phyloP scores from a whole-genome alignment of 92 coral and sea anemone species.

The Galaxea fascicularis region DNA sequence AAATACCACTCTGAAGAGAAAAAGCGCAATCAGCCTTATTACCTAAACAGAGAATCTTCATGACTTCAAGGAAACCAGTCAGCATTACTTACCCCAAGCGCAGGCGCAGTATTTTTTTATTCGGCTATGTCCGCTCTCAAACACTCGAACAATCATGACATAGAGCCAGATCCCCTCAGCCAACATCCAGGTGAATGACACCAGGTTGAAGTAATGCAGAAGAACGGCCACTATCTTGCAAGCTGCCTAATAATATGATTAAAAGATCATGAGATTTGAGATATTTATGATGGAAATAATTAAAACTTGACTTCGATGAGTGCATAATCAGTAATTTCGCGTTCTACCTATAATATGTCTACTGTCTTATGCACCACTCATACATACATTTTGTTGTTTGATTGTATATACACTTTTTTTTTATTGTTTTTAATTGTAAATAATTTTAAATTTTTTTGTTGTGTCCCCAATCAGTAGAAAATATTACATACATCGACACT shows the following conservation, averaged over 20 bases:
- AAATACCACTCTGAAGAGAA: too few relatives aligned
- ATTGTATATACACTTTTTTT: too few relatives aligned
- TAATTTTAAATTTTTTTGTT: too few relatives aligned
- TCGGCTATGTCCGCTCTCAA: constrained; percentile 86
- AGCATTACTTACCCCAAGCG: constrained; percentile 89
- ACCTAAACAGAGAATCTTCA: too few relatives aligned
- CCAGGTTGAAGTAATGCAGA: constrained; percentile 91
- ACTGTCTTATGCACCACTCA: too few relatives aligned
- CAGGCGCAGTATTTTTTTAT: constrained; percentile 81
- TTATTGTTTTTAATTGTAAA: too few relatives aligned
- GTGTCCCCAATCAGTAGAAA: too few relatives aligned
- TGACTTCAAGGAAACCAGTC: not conserved
- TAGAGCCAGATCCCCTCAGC: constrained; percentile 94
- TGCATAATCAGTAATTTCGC: too few relatives aligned
- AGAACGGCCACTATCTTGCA: constrained; percentile 87
- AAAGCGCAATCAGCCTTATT: too few relatives aligned
- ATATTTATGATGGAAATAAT: not conserved
- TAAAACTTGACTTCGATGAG: not conserved
- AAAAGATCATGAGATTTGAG: not conserved
- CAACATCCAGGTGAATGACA: constrained; percentile 95
- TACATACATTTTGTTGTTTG: too few relatives aligned
- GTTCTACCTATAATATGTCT: too few relatives aligned
- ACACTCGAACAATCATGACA: constrained; percentile 92
- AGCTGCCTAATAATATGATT: constrained; percentile 53
- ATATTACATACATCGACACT: too few relatives aligned